A percentile compares a stretch with the other conserved stretches of the same genome.
These are phyloP conservation scores for Climacteris rufus DNA, from an alignment of 2,113 vertebrate species.

Conservation along the genomic window DNA sequence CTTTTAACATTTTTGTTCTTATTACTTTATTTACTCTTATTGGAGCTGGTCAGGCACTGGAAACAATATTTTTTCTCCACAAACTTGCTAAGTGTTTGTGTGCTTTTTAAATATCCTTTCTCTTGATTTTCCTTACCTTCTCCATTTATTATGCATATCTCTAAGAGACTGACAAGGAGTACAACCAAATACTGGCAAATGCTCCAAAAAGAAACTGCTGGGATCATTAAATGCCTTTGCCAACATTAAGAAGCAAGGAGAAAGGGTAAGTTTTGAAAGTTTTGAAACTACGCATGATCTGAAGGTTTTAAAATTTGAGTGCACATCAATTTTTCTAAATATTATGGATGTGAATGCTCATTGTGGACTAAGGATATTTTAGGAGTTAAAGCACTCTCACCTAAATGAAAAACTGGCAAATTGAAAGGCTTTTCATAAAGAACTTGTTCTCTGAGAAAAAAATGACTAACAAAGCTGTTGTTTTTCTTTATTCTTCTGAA, in stretches of 20 bases:
- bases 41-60: not conserved
- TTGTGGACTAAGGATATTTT: not conserved
- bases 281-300: not conserved
- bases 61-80: not conserved
- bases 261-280: not conserved
- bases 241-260: not conserved
- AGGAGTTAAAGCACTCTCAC: not conserved
- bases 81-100: not conserved
- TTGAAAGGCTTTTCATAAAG: not conserved
- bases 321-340: not conserved
- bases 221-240: not conserved
- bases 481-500: not conserved
- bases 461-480: not conserved
- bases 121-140: not conserved
- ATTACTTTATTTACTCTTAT: not conserved
- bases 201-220: not conserved
- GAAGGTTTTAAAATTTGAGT: not conserved
- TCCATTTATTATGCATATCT: not conserved
- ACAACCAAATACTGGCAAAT: not conserved
- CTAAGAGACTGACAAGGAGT: not conserved
- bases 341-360: not conserved
- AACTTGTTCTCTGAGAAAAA: not conserved
- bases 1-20: not conserved
- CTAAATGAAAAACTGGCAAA: not conserved
- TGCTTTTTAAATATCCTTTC: not conserved